Evolutionary conservation across 1,140 invertebrate genomes (phyloP), one percentile per base, ranked within the genome.

Genomic region (Drosophila kikkawai): DNA sequence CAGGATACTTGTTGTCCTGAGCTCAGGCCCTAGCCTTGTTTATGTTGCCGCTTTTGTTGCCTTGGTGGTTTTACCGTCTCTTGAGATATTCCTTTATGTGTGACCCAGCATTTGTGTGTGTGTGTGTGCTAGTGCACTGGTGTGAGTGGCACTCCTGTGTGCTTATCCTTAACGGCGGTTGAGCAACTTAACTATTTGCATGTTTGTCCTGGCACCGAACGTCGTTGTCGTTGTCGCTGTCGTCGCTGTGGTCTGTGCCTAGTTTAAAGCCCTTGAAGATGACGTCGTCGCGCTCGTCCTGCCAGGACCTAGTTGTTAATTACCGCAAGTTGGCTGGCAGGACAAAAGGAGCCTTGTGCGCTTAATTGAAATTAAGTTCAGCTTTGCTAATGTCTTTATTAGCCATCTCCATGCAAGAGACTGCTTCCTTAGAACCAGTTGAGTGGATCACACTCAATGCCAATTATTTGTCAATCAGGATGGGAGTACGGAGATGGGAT

Each of bases 101-200:
- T 70, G 44, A 67, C 29, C 50, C 9, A 17, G 15, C 45, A 26
- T 45, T 12, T 19, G 5, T 22, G 19, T 50, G 4, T 29, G 22
- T 47, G 37, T 56, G 47, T 58, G 34, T 32, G 29, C 37, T 29
- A 42, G 42, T 61, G n/a, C 42, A 42, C 42, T 51, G 39, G 57
- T 73, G 55, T 77, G 50, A 73, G 64, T 56, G 84, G 55, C 84
- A 88, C 84, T 88, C 84, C 84, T 90, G 60, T 84, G 59, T 85
- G 85, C 71, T 88, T 90, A 80, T 84, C 81, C 85, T 90, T 88
- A 81, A 90, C 78, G 66, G 80, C 77, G 81, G 69, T 75, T 88
- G 63, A 66, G 75, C 85, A 77, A 88, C 85, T 81, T 85, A 75
- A 81, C 85, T 81, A 90, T 90, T 88, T 88, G 79, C 85, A 88